A percentile compares a stretch with the other conserved stretches of the same genome.
Evolutionary conservation across 2,113 vertebrate genomes (phyloP).

Genomic region (Leucosticte australis): DNA sequence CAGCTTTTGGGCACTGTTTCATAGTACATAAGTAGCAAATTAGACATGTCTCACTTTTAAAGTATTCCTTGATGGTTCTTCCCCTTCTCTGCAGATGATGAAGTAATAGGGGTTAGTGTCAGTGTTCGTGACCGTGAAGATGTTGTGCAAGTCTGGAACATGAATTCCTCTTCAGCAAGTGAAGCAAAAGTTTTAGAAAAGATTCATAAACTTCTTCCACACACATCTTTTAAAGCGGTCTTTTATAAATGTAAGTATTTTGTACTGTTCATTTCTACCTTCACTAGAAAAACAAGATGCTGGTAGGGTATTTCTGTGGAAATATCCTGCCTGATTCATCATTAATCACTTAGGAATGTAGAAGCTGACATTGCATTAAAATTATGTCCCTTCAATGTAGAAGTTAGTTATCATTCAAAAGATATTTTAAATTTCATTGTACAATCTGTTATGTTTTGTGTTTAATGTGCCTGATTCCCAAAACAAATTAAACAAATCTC

Average conservation of each 20-base stretch:
- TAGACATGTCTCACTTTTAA: conserved; percentile 7
- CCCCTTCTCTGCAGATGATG: conserved; percentile 81
- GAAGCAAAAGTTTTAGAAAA: conserved; percentile 90
- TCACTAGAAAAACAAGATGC: background rate
- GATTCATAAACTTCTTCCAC: conserved; percentile 90
- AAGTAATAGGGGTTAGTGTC: conserved; percentile 93
- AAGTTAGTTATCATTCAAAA: background rate
- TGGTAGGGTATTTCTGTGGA: background rate
- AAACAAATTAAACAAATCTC: background rate
- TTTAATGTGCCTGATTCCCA: background rate
- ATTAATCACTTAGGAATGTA: background rate
- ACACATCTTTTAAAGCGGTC: conserved; percentile 88
- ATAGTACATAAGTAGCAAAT: background rate
- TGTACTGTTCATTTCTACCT: background rate
- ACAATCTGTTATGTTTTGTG: background rate
- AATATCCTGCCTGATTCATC: background rate
- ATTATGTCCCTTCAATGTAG: background rate
- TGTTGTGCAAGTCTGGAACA: conserved; percentile 95
- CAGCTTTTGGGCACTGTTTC: background rate
- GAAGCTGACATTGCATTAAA: background rate
- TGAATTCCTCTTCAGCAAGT: conserved; percentile 84
- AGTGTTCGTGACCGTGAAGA: conserved; percentile 92
- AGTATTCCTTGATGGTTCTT: background rate
- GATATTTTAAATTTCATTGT: background rate
- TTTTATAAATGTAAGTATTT: conserved; percentile 96